phyloP scores from a whole-genome alignment of 2,797 vertebrate genomes.

The Cyclura pinguis region DNA sequence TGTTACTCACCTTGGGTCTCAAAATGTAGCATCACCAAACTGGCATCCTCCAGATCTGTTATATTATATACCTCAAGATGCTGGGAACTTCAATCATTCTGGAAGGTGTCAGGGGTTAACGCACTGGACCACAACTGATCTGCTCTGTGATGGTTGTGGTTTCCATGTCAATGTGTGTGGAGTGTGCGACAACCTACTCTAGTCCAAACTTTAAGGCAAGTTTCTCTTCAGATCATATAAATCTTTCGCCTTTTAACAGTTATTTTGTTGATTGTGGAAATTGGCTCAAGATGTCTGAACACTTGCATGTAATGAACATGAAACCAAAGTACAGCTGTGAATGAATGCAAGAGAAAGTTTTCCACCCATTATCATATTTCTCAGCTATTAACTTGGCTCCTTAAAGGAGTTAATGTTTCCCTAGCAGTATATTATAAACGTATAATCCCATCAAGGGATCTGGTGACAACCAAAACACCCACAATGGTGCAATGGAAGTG shows the following conservation, averaged over 20 bases:
- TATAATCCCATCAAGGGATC: conserved; percentile 48
- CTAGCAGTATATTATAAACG: conserved; percentile 23
- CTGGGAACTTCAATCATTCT: neutral
- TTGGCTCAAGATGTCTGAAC: conserved; percentile 16
- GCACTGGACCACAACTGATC: neutral
- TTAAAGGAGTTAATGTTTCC: conserved; percentile 32
- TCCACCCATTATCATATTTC: neutral
- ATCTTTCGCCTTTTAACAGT: conserved; percentile 4
- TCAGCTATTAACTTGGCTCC: conserved; percentile 6
- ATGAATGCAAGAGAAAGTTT: conserved; percentile 34
- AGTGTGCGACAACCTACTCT: too few species aligned
- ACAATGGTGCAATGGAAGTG: conserved; percentile 58
- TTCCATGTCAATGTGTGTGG: too few species aligned
- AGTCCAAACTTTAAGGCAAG: too few species aligned
- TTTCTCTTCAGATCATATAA: too few species aligned
- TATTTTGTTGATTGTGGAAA: neutral
- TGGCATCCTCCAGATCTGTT: neutral
- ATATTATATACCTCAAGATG: neutral
- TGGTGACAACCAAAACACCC: conserved; percentile 26
- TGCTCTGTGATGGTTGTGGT: neutral
- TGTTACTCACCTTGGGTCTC: neutral
- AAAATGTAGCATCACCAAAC: neutral
- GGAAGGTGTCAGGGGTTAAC: neutral
- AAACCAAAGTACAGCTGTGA: conserved; percentile 31
- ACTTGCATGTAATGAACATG: conserved; percentile 13